phyloP scores from a whole-genome alignment of 2,797 vertebrate genomes.

The Aeoliscus strigatus region DNA sequence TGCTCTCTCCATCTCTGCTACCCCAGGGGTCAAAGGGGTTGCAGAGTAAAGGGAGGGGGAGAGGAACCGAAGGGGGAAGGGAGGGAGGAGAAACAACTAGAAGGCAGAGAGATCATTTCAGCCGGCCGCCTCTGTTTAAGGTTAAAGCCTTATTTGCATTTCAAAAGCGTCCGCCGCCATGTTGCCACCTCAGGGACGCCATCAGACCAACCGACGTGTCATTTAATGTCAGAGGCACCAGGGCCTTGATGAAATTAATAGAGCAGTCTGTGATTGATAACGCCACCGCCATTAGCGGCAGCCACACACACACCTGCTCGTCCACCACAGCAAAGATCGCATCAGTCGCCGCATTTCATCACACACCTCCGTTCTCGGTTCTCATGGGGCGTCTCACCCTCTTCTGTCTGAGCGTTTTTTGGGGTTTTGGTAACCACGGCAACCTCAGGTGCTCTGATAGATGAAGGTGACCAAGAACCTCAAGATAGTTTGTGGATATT shows the following conservation, averaged over 20 bases:
- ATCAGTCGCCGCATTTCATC: no score
- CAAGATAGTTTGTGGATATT: no score
- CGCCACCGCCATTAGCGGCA: constrained; percentile 47
- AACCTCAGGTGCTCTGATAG: constrained; percentile 12
- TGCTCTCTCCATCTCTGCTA: constrained; percentile 63
- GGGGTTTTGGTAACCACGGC: constrained; percentile 23
- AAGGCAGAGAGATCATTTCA: constrained; percentile 70
- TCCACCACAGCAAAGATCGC: no score
- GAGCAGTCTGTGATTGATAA: constrained; percentile 77
- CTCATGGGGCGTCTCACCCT: no score
- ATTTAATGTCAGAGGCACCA: constrained; percentile 76
- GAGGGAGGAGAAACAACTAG: constrained; percentile 41
- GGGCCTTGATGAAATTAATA: constrained; percentile 81
- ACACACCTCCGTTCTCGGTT: no score
- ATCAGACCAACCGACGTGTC: constrained; percentile 63
- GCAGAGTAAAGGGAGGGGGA: constrained; percentile 20
- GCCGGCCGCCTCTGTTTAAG: constrained; percentile 71
- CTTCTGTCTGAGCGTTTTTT: constrained; percentile 1
- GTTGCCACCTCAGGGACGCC: constrained; percentile 69
- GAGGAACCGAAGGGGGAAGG: not conserved
- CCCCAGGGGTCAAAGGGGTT: constrained; percentile 53
- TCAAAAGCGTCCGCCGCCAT: constrained; percentile 69
- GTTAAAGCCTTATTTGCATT: constrained; percentile 83
- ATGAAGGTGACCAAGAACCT: no score
- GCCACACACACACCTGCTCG: no score